Evolutionary conservation across 2,888 invertebrate genomes (phyloP).

Genomic region (Adelphocoris suturalis): DNA sequence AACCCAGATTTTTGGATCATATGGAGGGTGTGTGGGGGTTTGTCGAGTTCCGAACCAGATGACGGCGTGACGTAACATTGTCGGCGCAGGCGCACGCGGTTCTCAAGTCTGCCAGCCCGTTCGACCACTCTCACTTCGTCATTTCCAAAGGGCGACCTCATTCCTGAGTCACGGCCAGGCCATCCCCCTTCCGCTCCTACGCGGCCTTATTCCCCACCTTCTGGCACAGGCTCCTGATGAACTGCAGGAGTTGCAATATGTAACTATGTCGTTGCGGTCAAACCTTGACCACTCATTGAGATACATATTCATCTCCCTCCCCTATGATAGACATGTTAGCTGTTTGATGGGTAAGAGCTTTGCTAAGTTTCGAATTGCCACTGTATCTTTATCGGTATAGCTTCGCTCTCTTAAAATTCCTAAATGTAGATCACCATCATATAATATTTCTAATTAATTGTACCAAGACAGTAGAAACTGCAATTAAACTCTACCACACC

Average conservation of each 20-base stretch:
- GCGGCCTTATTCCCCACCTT: conserved; percentile 35
- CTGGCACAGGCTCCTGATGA: background rate
- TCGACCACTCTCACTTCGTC: conserved; percentile 52
- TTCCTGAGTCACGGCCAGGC: conserved; percentile 58
- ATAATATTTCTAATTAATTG: no score
- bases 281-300: background rate
- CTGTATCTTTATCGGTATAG: no score
- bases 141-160: conserved; percentile 53
- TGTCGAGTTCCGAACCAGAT: background rate
- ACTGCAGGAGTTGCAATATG: background rate
- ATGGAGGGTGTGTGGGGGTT: background rate
- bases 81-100: conserved; percentile 14
- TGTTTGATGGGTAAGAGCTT: no score
- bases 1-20: no score
- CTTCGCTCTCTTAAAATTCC: no score
- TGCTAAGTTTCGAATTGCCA: no score
- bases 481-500: no score
- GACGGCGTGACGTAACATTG: conserved; percentile 25
- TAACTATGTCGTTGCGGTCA: background rate
- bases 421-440: no score
- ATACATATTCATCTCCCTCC: no score
- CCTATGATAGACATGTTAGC: no score
- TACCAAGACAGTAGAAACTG: no score
- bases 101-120: conserved; percentile 12
- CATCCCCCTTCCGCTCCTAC: conserved; percentile 4